Percentiles rank a stretch among this genome's conserved stretches.
Conservation (phyloP, 23 tunicate species). For the Oikopleura dioica region DNA sequence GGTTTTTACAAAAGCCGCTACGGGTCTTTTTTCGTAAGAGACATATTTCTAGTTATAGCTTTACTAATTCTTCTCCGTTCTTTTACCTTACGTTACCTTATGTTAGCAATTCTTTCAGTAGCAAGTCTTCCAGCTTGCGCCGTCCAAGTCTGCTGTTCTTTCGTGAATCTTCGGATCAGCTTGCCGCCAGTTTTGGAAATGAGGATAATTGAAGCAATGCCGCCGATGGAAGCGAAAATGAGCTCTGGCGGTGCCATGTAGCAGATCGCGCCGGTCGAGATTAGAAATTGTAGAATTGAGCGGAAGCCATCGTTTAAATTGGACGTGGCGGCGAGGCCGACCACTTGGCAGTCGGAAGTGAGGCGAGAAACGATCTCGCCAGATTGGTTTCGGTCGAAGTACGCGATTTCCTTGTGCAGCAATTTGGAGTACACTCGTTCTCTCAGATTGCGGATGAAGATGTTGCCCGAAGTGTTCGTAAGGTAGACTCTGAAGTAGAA, state of each 20-base stretch:
- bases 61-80: too few relatives aligned
- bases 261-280: background rate
- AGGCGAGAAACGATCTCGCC: constrained; percentile 6
- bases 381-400: background rate
- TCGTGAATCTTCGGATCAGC: background rate
- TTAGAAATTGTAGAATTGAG: background rate
- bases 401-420: background rate
- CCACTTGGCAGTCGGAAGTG: constrained; percentile 5
- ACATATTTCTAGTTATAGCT: too few relatives aligned
- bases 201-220: background rate
- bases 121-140: background rate
- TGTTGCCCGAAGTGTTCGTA: background rate
- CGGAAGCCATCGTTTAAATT: constrained; percentile 9
- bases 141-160: background rate
- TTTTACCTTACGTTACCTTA: too few relatives aligned
- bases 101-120: background rate
- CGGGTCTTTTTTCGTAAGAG: too few relatives aligned
- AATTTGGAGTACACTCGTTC: background rate
- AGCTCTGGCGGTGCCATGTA: constrained; percentile 2
- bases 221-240: background rate
- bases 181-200: background rate
- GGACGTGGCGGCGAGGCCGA: background rate
- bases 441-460: background rate
- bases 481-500: background rate
- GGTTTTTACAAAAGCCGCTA: too few relatives aligned